Evolutionary conservation across 2,113 vertebrate genomes (phyloP).

Genomic region (Sigmodon hispidus): DNA sequence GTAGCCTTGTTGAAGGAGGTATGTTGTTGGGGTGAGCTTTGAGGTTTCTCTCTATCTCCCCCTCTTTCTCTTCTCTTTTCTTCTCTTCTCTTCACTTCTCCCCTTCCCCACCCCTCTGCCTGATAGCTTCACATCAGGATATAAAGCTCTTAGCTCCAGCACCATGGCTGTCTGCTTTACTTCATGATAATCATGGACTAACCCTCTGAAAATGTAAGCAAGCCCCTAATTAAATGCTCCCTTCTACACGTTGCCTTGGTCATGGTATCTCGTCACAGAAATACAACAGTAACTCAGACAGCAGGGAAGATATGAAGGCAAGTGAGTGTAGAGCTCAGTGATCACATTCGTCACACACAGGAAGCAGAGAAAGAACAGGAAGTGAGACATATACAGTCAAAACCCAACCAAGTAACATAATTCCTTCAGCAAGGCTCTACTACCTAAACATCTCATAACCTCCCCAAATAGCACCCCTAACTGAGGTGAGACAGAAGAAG

Average conservation of each 20-base stretch:
- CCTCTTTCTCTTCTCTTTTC: background rate
- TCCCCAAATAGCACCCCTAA: background rate
- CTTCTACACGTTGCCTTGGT: background rate
- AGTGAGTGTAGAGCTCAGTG: background rate
- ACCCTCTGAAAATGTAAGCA: background rate
- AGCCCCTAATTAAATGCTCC: background rate
- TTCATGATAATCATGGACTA: background rate
- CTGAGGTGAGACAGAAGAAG: too few relatives aligned
- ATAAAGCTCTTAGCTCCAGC: background rate
- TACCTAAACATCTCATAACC: background rate
- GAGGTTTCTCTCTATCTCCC: background rate
- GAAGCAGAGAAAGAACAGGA: background rate
- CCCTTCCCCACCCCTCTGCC: fast-evolving
- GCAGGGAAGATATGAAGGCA: background rate
- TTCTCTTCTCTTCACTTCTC: background rate
- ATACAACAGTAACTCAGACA: background rate
- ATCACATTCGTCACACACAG: background rate
- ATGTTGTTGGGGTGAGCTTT: background rate
- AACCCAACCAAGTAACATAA: background rate
- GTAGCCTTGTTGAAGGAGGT: background rate
- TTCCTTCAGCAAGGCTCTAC: background rate
- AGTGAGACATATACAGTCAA: background rate
- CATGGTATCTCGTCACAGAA: background rate
- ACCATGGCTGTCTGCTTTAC: background rate
- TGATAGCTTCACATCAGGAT: background rate